Evolutionary conservation across 2,797 vertebrate species (phyloP).

Genomic region (Petrocephalus schoutedeni): DNA sequence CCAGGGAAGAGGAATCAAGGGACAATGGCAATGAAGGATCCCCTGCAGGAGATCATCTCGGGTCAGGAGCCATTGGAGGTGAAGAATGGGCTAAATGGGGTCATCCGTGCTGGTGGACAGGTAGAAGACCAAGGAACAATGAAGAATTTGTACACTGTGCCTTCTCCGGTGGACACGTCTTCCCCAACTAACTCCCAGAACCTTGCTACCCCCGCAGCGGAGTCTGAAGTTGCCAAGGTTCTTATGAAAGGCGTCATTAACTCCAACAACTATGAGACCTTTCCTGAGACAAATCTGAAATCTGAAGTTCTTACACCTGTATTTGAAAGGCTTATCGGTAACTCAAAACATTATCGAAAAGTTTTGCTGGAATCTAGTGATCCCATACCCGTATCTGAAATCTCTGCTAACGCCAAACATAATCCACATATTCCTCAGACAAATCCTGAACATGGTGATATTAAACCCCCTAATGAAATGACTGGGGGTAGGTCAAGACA

Average conservation of each 20-base stretch:
- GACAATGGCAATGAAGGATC: slow-evolving; percentile 68
- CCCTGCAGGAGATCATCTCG: slow-evolving; percentile 63
- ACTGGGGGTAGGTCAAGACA: not conserved
- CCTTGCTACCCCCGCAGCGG: slow-evolving; percentile 30
- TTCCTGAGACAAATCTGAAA: slow-evolving; percentile 23
- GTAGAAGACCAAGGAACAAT: slow-evolving; percentile 14
- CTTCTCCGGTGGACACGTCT: slow-evolving; percentile 25
- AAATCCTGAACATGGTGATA: not conserved
- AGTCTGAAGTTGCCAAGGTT: slow-evolving; percentile 32
- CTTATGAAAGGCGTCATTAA: slow-evolving; percentile 32
- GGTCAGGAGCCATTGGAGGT: slow-evolving; percentile 44
- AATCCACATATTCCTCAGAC: not conserved
- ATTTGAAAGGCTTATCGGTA: not conserved
- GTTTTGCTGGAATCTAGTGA: slow-evolving; percentile 32
- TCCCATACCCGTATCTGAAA: not conserved
- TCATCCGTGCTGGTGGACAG: slow-evolving; percentile 38
- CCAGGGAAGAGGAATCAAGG: slow-evolving; percentile 63
- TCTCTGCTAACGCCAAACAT: not conserved
- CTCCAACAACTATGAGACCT: slow-evolving; percentile 4
- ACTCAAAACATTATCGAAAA: slow-evolving; percentile 16
- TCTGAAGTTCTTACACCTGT: not conserved
- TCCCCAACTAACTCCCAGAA: slow-evolving; percentile 25
- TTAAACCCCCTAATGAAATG: not conserved
- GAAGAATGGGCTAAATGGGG: slow-evolving; percentile 68
- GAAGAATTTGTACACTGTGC: slow-evolving; percentile 2